Conservation (phyloP, 2,888 invertebrate species). For the Nymphalis urticae region DNA sequence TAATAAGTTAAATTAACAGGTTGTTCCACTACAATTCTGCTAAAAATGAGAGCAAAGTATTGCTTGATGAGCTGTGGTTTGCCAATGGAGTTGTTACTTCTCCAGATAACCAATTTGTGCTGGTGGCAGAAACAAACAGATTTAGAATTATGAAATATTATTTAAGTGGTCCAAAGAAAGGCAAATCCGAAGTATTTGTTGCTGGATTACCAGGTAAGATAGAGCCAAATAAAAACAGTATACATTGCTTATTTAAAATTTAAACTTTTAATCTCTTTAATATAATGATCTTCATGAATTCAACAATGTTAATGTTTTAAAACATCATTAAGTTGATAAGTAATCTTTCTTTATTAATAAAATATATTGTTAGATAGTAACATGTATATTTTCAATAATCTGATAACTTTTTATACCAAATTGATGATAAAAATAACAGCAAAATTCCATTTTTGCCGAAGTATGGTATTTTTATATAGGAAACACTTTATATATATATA, state of each 20-base stretch:
- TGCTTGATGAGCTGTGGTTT: constrained; percentile 89
- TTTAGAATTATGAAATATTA: constrained; percentile 88
- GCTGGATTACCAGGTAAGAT: constrained; percentile 88
- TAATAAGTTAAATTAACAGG: constrained; percentile 76
- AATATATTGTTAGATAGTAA: too few relatives aligned
- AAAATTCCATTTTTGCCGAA: too few relatives aligned
- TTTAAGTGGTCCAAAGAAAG: constrained; percentile 90
- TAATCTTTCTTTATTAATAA: too few relatives aligned
- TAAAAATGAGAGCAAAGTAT: constrained; percentile 87
- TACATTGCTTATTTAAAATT: neutral
- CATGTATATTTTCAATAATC: too few relatives aligned
- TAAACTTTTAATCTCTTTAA: neutral
- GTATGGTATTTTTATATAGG: too few relatives aligned
- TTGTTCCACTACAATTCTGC: constrained; percentile 90
- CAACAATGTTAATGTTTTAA: too few relatives aligned
- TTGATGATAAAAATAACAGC: too few relatives aligned
- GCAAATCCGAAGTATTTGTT: constrained; percentile 89
- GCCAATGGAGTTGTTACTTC: constrained; percentile 94
- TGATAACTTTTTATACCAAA: too few relatives aligned
- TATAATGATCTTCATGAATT: too few relatives aligned
- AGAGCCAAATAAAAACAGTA: neutral
- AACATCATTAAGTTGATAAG: too few relatives aligned
- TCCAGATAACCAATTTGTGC: constrained; percentile 89
- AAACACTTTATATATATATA: too few relatives aligned
- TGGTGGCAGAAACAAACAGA: constrained; percentile 87